These are phyloP conservation scores for Stictonetta naevosa DNA, from an alignment of 2,113 vertebrate species.

Conservation along the genomic window DNA sequence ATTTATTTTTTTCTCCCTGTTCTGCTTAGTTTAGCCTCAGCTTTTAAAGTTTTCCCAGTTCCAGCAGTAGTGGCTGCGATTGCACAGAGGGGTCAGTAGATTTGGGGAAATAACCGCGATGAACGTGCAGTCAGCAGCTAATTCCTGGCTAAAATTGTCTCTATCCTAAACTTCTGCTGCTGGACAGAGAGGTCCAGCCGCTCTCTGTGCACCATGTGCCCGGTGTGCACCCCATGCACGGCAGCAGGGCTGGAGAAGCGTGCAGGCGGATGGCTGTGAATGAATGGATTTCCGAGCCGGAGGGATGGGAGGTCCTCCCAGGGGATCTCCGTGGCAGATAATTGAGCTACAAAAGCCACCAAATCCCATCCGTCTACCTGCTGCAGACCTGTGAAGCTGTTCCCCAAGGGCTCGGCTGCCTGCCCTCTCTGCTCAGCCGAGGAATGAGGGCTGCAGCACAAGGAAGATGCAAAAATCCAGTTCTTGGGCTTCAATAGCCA, in stretches of 20 bases:
- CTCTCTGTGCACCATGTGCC: not conserved
- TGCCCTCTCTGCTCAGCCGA: not conserved
- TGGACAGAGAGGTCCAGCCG: accelerated
- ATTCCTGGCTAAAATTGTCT: accelerated
- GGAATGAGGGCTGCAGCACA: not conserved
- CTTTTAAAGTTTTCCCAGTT: not conserved
- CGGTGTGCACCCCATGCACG: accelerated
- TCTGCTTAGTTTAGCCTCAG: not conserved
- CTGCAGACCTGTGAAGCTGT: not conserved
- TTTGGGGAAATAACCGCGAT: accelerated
- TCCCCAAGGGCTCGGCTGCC: too few relatives aligned
- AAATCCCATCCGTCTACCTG: not conserved
- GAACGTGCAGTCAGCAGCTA: not conserved
- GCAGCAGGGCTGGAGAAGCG: not conserved
- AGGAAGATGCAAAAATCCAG: not conserved
- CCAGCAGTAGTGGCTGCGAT: accelerated
- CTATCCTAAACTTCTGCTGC: accelerated
- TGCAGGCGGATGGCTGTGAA: not conserved
- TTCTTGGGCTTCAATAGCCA: not conserved
- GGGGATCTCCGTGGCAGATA: accelerated
- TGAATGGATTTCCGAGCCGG: not conserved
- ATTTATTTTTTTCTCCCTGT: not conserved
- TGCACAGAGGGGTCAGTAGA: accelerated
- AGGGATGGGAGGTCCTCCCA: not conserved
- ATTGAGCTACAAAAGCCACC: not conserved